A percentile compares a stretch with the other conserved stretches of the same genome.
phyloP scores from a whole-genome alignment of 2,113 vertebrate genomes.

The Anthoscopus minutus region DNA sequence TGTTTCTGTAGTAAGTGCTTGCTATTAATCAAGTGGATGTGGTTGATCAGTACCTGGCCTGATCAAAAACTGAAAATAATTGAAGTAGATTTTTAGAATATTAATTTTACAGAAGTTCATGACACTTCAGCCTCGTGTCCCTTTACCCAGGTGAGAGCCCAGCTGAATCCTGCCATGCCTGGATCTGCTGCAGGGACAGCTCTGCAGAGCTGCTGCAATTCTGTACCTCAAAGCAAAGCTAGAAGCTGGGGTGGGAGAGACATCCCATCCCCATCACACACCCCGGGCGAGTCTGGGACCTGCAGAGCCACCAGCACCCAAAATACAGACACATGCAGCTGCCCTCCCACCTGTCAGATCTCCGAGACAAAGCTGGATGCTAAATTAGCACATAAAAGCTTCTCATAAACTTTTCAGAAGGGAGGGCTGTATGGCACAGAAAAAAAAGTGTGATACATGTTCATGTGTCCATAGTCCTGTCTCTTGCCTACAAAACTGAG shows the following conservation, averaged over 20 bases:
- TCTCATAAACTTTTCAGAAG: not conserved
- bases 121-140: not conserved
- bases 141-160: not conserved
- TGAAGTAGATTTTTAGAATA: not conserved
- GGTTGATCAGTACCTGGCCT: not conserved
- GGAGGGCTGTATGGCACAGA: not conserved
- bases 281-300: not conserved
- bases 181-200: not conserved
- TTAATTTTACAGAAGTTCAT: not conserved
- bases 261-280: accelerated
- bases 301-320: not conserved
- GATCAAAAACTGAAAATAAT: not conserved
- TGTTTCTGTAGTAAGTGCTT: not conserved
- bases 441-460: not conserved
- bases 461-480: not conserved
- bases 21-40: not conserved
- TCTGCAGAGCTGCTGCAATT: not conserved
- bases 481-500: not conserved
- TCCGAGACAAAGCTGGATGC: not conserved
- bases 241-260: accelerated
- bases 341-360: not conserved
- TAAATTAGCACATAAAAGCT: not conserved
- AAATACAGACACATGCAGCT: not conserved
- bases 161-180: accelerated
- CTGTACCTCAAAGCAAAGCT: accelerated